Evolutionary conservation across 1,140 invertebrate species (phyloP), one percentile per base, ranked within the genome.

Genomic region (Leptoteleia sp.): DNA sequence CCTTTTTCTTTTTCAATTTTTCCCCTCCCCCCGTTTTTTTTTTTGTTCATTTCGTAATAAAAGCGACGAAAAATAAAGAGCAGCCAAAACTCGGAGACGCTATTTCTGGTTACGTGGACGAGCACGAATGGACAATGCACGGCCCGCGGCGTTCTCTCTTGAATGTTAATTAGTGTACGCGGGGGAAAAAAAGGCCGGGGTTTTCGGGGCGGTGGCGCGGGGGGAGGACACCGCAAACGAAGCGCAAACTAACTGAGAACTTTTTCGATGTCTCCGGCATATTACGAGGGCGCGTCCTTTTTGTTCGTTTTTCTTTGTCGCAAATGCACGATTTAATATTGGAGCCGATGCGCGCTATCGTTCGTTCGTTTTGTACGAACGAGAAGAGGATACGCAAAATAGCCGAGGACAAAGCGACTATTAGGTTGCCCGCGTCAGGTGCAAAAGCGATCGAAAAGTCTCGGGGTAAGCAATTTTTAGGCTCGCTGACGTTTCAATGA

Each of bases 81-180:
- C 38, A 40, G 6, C 65, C 57, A 11, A 65, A 68, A 68, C 55
- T 62, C 55, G 54, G 68, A 52, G 67, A 78, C 62, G 48, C 42
- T 55, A 45, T 77, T 62, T 76, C 43, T 70, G 57, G 57, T 54
- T 68, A 42, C 13, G 42, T 22, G 37, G 48, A 68, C 37, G 45
- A 47, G 57, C 19, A 67, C 61, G 62, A 61, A 67, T 38, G 62
- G 54, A 76, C 72, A 76, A 76, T 62, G 72, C 55, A 42, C 43
- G 40, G 55, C 62, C 72, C 40, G 54, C 54, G 72, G 72, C 72
- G 47, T 11, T 61, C 62, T 52, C 40, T 54, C 62, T 62, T 68
- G 72, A 76, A 76, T 76, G 72, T 68, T 76, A 76, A 76, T 76
- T 68, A 68, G 57, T 55, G 48, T 57, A 54, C 62, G 72, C 37